phyloP scores from a whole-genome alignment of 2,888 invertebrate genomes.

The Rhagium mordax region DNA sequence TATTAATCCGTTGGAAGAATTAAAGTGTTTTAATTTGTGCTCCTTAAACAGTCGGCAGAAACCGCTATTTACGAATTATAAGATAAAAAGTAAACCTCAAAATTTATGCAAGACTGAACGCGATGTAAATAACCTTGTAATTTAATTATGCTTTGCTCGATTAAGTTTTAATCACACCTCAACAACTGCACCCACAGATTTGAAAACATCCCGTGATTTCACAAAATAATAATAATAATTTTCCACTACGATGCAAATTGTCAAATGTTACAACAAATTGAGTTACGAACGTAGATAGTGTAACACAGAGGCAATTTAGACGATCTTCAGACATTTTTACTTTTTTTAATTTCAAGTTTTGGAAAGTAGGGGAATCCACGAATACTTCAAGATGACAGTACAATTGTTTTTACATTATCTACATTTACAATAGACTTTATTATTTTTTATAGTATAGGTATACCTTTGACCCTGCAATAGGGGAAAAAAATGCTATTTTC shows the following conservation, averaged over 20 bases:
- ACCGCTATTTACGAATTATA: background rate
- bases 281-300: background rate
- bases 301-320: too few species aligned
- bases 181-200: background rate
- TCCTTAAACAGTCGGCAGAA: background rate
- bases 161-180: background rate
- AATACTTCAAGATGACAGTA: too few species aligned
- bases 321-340: too few species aligned
- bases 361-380: too few species aligned
- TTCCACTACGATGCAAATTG: background rate
- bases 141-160: background rate
- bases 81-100: background rate
- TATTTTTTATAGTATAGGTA: too few species aligned
- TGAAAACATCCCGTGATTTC: background rate
- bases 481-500: too few species aligned
- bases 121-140: background rate
- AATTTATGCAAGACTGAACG: background rate
- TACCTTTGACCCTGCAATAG: too few species aligned
- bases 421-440: too few species aligned
- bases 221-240: background rate
- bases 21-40: too few species aligned
- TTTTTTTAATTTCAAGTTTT: too few species aligned
- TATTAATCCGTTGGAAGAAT: too few species aligned
- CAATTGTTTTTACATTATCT: too few species aligned
- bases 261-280: background rate